Percentiles rank a stretch among this genome's conserved stretches.
Evolutionary conservation across 2,797 vertebrate genomes (phyloP).

Genomic region (Falco peregrinus): DNA sequence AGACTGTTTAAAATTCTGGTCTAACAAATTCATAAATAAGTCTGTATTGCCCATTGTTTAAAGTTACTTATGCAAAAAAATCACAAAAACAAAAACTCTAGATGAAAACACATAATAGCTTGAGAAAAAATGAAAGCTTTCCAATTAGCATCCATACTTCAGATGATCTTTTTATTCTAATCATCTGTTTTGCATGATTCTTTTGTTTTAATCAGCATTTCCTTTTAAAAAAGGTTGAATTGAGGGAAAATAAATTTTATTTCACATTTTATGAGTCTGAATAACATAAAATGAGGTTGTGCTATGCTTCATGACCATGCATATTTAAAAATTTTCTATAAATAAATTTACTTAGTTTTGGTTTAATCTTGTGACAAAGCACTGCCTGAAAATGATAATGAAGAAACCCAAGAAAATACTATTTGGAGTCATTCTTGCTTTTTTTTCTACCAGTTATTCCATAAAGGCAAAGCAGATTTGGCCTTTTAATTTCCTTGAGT

Average conservation of each 20-base stretch:
- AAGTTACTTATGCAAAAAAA: constrained; percentile 5
- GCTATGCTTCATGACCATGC: neutral
- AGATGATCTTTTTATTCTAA: constrained; percentile 39
- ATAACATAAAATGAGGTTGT: constrained; percentile 50
- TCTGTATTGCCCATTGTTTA: constrained; percentile 25
- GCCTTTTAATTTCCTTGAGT: neutral
- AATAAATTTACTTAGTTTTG: constrained; percentile 12
- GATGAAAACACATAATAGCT: constrained; percentile 35
- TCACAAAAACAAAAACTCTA: neutral
- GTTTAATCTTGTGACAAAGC: neutral
- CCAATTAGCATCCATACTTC: neutral
- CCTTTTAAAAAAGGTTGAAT: constrained; percentile 28
- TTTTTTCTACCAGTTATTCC: neutral
- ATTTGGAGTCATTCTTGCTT: neutral
- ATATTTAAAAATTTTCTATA: constrained; percentile 35
- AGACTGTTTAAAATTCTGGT: constrained; percentile 19
- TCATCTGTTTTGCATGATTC: neutral
- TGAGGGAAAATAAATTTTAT: constrained; percentile 9
- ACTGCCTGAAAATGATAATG: neutral
- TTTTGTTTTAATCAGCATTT: constrained; percentile 58
- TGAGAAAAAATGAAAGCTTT: constrained; percentile 29
- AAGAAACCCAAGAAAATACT: neutral
- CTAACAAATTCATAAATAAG: constrained; percentile 37
- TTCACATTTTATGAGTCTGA: constrained; percentile 23
- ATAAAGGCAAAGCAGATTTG: neutral